Percentiles rank a stretch among this genome's conserved stretches.
Conservation (phyloP, 2,797 vertebrate species). For the Botia kubotai region DNA sequence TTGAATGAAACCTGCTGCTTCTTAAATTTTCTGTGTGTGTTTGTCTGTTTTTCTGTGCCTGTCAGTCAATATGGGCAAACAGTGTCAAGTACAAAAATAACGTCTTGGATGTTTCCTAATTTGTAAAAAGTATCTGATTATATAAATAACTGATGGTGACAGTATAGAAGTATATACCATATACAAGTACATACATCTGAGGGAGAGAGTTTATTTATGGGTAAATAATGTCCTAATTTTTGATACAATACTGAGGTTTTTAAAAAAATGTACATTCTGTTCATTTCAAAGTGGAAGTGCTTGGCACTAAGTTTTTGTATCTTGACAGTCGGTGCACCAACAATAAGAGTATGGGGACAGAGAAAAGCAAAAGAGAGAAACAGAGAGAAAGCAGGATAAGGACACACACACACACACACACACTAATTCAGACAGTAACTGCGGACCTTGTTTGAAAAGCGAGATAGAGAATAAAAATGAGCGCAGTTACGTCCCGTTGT, state of each 20-base stretch:
- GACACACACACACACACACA: not conserved
- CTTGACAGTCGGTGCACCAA: not conserved
- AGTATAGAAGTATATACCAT: too few relatives aligned
- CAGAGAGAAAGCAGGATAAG: not conserved
- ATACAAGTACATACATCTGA: too few relatives aligned
- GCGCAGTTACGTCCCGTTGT: slow-evolving; percentile 50
- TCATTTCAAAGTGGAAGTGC: not conserved
- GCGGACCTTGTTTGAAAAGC: slow-evolving; percentile 20
- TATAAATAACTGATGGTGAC: too few relatives aligned
- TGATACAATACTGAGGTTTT: not conserved
- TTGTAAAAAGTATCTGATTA: too few relatives aligned
- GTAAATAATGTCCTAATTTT: not conserved
- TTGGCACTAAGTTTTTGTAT: not conserved
- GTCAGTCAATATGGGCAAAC: not conserved
- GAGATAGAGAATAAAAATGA: slow-evolving; percentile 48
- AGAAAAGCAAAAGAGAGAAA: not conserved
- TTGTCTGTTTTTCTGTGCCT: not conserved
- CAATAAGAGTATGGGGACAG: slow-evolving; percentile 3
- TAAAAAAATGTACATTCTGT: not conserved
- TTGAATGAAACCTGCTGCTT: not conserved
- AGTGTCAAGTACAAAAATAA: not conserved
- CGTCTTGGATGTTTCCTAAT: not conserved
- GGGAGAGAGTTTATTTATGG: not conserved
- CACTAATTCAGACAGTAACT: not conserved
- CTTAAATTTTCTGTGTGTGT: not conserved